A percentile compares a stretch with the other conserved stretches of the same genome.
These are phyloP conservation scores for Mythimna impura DNA, from an alignment of 2,888 invertebrate species.

Conservation along the genomic window DNA sequence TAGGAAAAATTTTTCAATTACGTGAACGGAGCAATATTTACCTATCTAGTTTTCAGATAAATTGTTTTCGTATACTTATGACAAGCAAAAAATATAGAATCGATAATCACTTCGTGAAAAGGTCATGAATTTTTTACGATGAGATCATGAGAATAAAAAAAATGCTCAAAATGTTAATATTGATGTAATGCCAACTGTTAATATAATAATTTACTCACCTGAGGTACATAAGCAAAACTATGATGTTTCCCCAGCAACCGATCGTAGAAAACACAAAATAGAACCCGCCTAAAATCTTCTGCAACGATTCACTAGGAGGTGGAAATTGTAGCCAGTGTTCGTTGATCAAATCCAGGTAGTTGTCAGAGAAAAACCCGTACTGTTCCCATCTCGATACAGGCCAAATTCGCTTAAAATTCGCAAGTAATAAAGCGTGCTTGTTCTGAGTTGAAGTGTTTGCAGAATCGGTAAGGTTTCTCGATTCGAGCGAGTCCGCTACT, in stretches of 20 bases:
- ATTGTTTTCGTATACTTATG: not conserved
- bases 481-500: conserved; percentile 62
- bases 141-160: not conserved
- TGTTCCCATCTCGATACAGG: conserved; percentile 88
- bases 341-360: conserved; percentile 91
- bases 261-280: conserved; percentile 92
- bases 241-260: conserved; percentile 93
- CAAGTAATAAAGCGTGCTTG: conserved; percentile 75
- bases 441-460: conserved; percentile 67
- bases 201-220: conserved; percentile 88
- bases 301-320: conserved; percentile 90
- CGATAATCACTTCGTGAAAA: not conserved
- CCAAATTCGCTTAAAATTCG: conserved; percentile 82
- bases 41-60: conserved; percentile 1
- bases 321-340: conserved; percentile 93
- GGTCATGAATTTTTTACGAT: not conserved
- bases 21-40: not conserved
- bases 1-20: not conserved
- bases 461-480: conserved; percentile 66
- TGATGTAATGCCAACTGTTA: not conserved
- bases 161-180: not conserved
- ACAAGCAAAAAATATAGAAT: not conserved
- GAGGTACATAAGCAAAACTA: conserved; percentile 93
- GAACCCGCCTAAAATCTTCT: conserved; percentile 91
- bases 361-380: conserved; percentile 90